A percentile compares a stretch with the other conserved stretches of the same genome.
These are phyloP conservation scores for Heliconius charithonia DNA, from an alignment of 2,888 invertebrate genomes.

Conservation along the genomic window DNA sequence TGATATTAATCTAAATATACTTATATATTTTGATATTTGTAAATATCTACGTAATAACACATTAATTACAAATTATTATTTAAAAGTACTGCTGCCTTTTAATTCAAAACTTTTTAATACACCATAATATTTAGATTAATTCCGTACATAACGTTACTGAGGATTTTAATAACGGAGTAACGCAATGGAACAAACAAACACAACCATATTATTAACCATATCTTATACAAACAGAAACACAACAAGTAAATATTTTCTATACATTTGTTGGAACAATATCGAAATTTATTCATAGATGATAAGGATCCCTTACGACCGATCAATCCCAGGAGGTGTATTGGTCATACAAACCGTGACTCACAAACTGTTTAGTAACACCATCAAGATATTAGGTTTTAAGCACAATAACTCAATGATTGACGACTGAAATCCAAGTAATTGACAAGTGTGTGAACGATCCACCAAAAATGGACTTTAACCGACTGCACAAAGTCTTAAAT, in stretches of 20 bases:
- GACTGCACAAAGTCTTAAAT: slow-evolving; percentile 40
- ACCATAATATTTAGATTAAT: too few species aligned
- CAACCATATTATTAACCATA: neutral
- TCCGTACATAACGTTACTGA: too few species aligned
- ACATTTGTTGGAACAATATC: slow-evolving; percentile 1
- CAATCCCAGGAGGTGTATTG: slow-evolving; percentile 24
- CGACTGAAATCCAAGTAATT: slow-evolving; percentile 44
- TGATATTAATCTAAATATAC: too few species aligned
- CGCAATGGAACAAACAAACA: neutral
- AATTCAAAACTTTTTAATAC: neutral
- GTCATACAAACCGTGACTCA: slow-evolving; percentile 31
- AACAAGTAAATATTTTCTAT: neutral
- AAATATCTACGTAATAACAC: neutral
- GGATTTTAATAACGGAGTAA: neutral
- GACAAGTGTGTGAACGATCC: slow-evolving; percentile 40
- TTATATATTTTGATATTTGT: neutral
- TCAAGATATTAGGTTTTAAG: slow-evolving; percentile 38
- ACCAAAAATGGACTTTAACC: slow-evolving; percentile 31
- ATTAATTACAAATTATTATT: too few species aligned
- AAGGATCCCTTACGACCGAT: slow-evolving; percentile 19
- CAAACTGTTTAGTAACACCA: slow-evolving; percentile 31
- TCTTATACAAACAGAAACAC: slow-evolving; percentile 17
- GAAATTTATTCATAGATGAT: slow-evolving; percentile 12
- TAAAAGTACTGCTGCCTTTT: too few species aligned
- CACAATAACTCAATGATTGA: slow-evolving; percentile 46